Base-by-base conservation (phyloP, 2,888 invertebrate species). In the Meteorus cinctellus region DNA sequence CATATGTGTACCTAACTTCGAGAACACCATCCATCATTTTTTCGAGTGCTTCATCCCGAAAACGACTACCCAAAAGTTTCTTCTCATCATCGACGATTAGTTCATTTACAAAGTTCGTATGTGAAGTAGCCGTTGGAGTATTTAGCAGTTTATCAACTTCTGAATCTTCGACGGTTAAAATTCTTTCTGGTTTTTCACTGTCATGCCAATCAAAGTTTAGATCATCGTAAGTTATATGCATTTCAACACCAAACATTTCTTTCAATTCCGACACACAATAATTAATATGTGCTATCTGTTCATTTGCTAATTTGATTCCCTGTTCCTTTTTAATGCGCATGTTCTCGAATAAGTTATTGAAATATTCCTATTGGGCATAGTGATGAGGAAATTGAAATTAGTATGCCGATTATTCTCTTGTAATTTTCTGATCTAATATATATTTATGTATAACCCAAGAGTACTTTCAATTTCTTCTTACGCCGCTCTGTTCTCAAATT, bases 11-110 rank as follows among this genome's bases (percentile, higher is more conserved):
- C 88, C 83, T 83, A 71, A 95, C 93, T 90, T 97, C 96, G 51
- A 97, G 90, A 24, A 96, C 95, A 1, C 97, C 97, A 85, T 96
- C 96, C 96, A 96, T 96, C 95, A 96, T 96, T 0, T 91, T 91
- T 24, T 93, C 91, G 24, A 96, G 91, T 0, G 95, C 94, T 29
- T 93, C 91, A 81, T 94, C 92, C 82, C 92, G 92, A 93, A 90
- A 74, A 84, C 14, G 91, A 86, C 34, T 92, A 88, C 72, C 92
- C 89, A 85, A 93, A 93, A 65, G 90, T 91, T 82, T 91, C 90
- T 82, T 91, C 90, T 66, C 69, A 4, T 72, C 70, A 6, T 34
- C 34, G 19, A 91, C 72, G 90, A 89, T 80, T 88, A 83, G 60
- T 71, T 34, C 88, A 87, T 72, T 91, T 90, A 51, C 89, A 89